Conservation (phyloP, 1,140 invertebrate species). For the Leptinotarsa undecemlineata region DNA sequence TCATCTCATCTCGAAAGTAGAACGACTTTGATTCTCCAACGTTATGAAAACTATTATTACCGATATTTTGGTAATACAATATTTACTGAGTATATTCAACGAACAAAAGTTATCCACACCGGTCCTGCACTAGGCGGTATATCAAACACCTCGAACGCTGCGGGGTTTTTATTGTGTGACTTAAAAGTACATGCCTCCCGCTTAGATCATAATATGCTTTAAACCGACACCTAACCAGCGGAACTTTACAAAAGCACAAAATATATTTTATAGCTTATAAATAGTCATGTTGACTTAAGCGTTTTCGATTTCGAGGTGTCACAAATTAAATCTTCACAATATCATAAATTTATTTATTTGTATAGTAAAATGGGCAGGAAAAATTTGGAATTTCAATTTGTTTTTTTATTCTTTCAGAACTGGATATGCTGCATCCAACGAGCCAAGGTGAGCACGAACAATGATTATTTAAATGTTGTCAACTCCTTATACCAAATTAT, state of each 20-base stretch:
- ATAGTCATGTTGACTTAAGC: conserved; percentile 30
- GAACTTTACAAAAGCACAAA: conserved; percentile 28
- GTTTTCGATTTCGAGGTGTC: conserved; percentile 26
- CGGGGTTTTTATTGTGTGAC: conserved; percentile 30
- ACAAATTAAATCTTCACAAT: conserved; percentile 26
- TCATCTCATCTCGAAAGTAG: no score
- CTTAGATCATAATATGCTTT: conserved; percentile 28
- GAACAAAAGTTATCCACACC: neutral
- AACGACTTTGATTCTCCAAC: no score
- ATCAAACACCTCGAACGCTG: conserved; percentile 26
- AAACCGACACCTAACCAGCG: conserved; percentile 26
- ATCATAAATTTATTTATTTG: conserved; percentile 28
- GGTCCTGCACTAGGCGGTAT: conserved; percentile 24
- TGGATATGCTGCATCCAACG: neutral
- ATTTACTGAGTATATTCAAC: no score
- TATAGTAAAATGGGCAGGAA: conserved; percentile 19
- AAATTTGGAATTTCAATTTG: conserved; percentile 23
- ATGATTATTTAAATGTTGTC: conserved; percentile 12
- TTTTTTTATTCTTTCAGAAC: conserved; percentile 1
- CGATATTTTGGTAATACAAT: no score
- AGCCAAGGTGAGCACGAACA: neutral
- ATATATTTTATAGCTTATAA: conserved; percentile 29
- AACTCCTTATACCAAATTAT: conserved; percentile 24
- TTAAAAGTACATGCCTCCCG: conserved; percentile 30
- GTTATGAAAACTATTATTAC: no score